Evolutionary conservation across 2,113 vertebrate genomes (phyloP).

Genomic region (Corynorhinus townsendii): DNA sequence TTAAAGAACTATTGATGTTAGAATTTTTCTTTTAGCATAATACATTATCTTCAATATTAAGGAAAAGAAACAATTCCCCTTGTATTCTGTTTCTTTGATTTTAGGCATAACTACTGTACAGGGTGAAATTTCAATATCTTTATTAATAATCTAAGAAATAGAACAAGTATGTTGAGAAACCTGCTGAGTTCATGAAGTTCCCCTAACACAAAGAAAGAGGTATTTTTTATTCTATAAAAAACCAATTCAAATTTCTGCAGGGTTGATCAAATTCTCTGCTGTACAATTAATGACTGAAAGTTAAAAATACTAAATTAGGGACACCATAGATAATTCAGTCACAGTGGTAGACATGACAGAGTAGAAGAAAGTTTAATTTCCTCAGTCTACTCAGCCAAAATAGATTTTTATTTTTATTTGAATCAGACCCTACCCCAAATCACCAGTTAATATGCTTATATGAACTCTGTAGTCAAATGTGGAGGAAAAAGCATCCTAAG

Average conservation of each 20-base stretch:
- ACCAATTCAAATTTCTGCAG: not conserved
- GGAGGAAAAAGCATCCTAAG: not conserved
- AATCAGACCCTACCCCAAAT: not conserved
- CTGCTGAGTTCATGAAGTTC: conserved; percentile 16
- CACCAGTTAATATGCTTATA: conserved; percentile 10
- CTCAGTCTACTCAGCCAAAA: not conserved
- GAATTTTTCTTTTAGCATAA: conserved; percentile 60
- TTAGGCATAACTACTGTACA: conserved; percentile 18
- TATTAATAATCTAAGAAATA: conserved; percentile 25
- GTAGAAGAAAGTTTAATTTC: conserved; percentile 24
- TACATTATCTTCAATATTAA: conserved; percentile 55
- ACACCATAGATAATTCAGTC: conserved; percentile 47
- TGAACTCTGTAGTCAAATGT: not conserved
- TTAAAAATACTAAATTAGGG: conserved; percentile 44
- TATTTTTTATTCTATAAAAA: conserved; percentile 1
- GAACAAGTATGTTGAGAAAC: not conserved
- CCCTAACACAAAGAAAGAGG: not conserved
- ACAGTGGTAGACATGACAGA: conserved; percentile 23
- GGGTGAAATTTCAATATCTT: conserved; percentile 8
- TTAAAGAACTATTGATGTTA: conserved; percentile 61
- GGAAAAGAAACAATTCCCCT: conserved; percentile 43
- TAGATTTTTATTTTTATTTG: conserved; percentile 44
- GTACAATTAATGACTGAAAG: conserved; percentile 31
- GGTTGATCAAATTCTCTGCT: conserved; percentile 13
- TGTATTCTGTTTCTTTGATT: conserved; percentile 45